Evolutionary conservation across 2,888 invertebrate genomes (phyloP), one percentile per base, ranked within the genome.

Genomic region (Pheosia tremula): DNA sequence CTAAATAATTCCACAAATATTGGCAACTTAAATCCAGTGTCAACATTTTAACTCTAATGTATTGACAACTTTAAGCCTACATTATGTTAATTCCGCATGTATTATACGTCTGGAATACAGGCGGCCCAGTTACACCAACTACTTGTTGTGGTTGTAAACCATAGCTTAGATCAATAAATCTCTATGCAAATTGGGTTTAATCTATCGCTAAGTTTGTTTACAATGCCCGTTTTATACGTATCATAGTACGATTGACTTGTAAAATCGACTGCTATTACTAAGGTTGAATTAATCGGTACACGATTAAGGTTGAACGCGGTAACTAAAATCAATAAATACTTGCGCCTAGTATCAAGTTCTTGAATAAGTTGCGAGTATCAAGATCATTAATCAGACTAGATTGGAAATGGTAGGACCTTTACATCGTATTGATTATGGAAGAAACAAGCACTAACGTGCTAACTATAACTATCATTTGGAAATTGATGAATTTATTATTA

Each of bases 101-200:
- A 55, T 55, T 55, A 41, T 10, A 13, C 11, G 39, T 13, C 55
- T 55, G 53, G 64, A 65, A 60, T 72, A 69, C 59, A 41, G 24
- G 5, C 39, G n/a, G 24, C 24, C 24, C n/a, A 56, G 64, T 64
- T 68, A 69, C 39, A 61, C 24, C 61, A 41, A 53, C 39, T 55
- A 55, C 55, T 55, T 55, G 55, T 55, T 52, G 57, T 52, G 56
- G 52, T 57, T 65, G 59, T 64, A 69, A 63, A 66, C 54, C 61
- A 58, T 56, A 41, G 38, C 58, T 66, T 58, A 67, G 60, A 53
- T 54, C 37, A 59, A 73, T 68, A 77, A 76, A 80, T 79, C 83
- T 83, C 70, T 75, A 86, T 86, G 83, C 80, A 81, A 87, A 87
- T 82, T 62, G 71, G 73, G 69, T 65, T 68, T 64, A 53, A 68